A percentile compares a stretch with the other conserved stretches of the same genome.
Conservation (phyloP, 2,888 invertebrate species). For the Phortica magna region DNA sequence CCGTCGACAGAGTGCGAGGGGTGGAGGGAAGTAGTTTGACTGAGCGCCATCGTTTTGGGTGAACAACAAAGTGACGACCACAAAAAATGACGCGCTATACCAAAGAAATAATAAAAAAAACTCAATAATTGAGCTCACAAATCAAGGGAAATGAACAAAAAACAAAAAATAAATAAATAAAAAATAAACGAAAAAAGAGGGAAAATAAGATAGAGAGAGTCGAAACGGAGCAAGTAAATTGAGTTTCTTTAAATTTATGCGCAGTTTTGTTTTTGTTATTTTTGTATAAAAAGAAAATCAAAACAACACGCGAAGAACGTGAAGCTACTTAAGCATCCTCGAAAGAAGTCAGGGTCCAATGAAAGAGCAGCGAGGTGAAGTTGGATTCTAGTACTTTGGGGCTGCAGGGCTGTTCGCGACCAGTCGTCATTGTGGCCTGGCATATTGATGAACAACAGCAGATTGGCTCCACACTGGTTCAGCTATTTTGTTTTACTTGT, state of each 20-base stretch:
- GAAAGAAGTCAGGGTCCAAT: conserved; percentile 7
- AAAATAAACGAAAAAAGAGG: conserved; percentile 24
- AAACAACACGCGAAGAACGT: conserved; percentile 44
- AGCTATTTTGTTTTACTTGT: conserved; percentile 22
- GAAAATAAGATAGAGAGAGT: conserved; percentile 22
- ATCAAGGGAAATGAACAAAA: conserved; percentile 59
- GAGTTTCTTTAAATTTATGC: conserved; percentile 73
- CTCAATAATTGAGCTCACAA: conserved; percentile 72
- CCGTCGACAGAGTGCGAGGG: not conserved
- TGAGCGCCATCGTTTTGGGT: conserved; percentile 62
- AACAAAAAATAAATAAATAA: conserved; percentile 4
- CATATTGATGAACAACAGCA: conserved; percentile 73
- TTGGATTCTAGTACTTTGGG: not conserved
- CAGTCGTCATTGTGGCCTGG: conserved; percentile 52
- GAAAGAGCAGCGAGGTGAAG: conserved; percentile 13
- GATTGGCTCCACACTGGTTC: conserved; percentile 61
- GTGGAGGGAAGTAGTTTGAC: not conserved
- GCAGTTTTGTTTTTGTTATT: conserved; percentile 55
- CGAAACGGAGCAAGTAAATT: conserved; percentile 67
- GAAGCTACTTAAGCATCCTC: conserved; percentile 66
- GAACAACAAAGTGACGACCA: conserved; percentile 73
- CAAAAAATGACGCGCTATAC: conserved; percentile 62
- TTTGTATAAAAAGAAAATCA: conserved; percentile 29
- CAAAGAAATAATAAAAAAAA: conserved; percentile 46
- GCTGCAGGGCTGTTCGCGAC: conserved; percentile 10